phyloP scores from a whole-genome alignment of 2,113 vertebrate species.

The Dromiciops gliroides region DNA sequence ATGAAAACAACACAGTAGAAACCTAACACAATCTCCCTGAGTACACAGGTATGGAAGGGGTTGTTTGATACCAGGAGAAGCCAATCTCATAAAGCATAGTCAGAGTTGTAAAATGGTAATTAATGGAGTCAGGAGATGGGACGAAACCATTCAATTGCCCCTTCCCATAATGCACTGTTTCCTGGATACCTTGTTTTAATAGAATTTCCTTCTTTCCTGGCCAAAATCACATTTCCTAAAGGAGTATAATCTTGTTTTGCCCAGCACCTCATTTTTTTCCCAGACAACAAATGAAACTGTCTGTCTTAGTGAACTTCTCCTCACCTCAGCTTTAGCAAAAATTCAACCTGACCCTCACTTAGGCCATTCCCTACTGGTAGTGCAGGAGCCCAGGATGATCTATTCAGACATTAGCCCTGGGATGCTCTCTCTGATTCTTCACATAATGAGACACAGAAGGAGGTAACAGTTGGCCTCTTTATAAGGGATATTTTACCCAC shows the following conservation, averaged over 20 bases:
- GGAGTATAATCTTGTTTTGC: constrained; percentile 32
- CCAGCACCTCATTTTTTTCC: neutral
- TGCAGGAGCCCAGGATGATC: neutral
- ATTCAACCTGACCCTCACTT: constrained; percentile 47
- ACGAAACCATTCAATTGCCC: neutral
- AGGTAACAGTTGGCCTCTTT: neutral
- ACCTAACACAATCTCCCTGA: constrained; percentile 39
- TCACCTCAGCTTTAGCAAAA: constrained; percentile 13
- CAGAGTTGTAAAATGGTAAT: neutral
- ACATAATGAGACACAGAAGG: constrained; percentile 15
- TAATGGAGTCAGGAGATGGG: neutral
- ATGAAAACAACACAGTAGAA: constrained; percentile 13
- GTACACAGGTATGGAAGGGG: neutral
- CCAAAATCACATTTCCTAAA: neutral
- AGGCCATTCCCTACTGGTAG: neutral
- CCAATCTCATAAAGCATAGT: neutral
- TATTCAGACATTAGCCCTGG: constrained; percentile 21
- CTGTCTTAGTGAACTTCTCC: constrained; percentile 27
- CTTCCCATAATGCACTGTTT: neutral
- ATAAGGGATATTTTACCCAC: constrained; percentile 8
- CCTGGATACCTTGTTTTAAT: neutral
- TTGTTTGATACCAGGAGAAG: constrained; percentile 29
- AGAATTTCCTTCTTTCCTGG: constrained; percentile 23
- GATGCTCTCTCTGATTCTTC: neutral
- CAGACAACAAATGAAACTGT: neutral